phyloP scores from a whole-genome alignment of 2,797 vertebrate species.

The Hipposideros larvatus region DNA sequence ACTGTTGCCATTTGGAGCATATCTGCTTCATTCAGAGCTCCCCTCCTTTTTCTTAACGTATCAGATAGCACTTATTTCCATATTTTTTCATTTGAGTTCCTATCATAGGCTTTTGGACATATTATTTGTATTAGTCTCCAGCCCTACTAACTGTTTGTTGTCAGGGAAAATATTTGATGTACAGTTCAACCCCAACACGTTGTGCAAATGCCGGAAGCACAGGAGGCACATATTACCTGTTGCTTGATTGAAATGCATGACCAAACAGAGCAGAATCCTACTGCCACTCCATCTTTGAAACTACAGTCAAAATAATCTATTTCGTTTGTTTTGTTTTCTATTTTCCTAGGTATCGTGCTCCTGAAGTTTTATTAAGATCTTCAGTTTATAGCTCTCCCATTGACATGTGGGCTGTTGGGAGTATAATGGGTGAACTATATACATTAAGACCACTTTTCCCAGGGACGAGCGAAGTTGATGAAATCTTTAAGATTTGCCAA shows the following conservation, averaged over 20 bases:
- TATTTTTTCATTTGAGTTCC: neutral
- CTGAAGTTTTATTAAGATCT: conserved; percentile 96
- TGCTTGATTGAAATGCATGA: neutral
- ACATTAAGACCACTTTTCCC: conserved; percentile 98
- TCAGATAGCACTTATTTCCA: neutral
- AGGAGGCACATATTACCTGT: neutral
- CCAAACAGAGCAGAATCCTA: neutral
- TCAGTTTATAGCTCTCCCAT: conserved; percentile 97
- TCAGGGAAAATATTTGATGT: neutral
- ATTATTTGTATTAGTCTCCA: neutral
- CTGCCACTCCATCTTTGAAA: neutral
- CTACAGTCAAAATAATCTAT: neutral
- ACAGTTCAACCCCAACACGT: neutral
- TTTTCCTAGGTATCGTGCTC: conserved; percentile 95
- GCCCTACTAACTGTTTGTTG: neutral
- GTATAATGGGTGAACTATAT: conserved; percentile 99
- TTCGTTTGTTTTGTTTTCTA: neutral
- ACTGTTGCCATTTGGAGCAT: neutral
- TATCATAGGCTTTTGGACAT: neutral
- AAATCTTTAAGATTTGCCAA: conserved; percentile 99
- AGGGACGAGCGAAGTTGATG: conserved; percentile 97
- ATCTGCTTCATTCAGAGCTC: neutral
- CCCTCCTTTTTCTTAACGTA: neutral
- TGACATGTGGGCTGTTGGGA: conserved; percentile 98
- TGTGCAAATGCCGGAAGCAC: neutral